A percentile compares a stretch with the other conserved stretches of the same genome.
Evolutionary conservation across 2,113 vertebrate species (phyloP).

Genomic region (Dasyprocta punctata): DNA sequence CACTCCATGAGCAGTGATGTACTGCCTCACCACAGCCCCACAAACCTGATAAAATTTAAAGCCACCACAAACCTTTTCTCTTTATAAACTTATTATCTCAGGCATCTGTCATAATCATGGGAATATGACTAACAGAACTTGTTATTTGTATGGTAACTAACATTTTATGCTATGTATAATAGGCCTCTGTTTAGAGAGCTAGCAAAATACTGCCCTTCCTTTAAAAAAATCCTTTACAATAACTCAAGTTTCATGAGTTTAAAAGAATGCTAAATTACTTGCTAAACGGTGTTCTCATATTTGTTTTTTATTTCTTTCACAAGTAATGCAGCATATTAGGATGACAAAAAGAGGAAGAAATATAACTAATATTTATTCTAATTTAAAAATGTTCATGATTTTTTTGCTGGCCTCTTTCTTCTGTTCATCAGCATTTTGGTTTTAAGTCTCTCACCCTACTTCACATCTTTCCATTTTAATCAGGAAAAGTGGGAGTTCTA

Average conservation of each 20-base stretch:
- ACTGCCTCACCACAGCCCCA: not conserved
- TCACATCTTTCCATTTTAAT: not conserved
- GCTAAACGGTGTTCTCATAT: not conserved
- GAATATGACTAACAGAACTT: not conserved
- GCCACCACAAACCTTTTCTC: not conserved
- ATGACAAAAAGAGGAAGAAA: not conserved
- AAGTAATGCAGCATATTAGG: not conserved
- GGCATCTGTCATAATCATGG: not conserved
- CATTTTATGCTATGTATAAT: not conserved
- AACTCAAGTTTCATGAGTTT: not conserved
- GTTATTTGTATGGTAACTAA: not conserved
- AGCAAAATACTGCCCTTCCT: not conserved
- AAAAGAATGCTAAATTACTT: not conserved
- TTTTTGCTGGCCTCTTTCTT: not conserved
- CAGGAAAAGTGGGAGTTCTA: not conserved
- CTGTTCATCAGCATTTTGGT: no score
- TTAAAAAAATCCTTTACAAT: not conserved
- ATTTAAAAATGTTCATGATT: not conserved
- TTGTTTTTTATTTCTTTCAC: not conserved
- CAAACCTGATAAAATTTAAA: not conserved
- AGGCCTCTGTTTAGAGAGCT: not conserved
- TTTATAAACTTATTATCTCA: not conserved
- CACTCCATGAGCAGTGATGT: not conserved
- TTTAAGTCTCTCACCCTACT: rapidly evolving
- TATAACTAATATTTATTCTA: not conserved